Base-by-base conservation (phyloP, 2,888 invertebrate species). In the Sabatieria punctata region DNA sequence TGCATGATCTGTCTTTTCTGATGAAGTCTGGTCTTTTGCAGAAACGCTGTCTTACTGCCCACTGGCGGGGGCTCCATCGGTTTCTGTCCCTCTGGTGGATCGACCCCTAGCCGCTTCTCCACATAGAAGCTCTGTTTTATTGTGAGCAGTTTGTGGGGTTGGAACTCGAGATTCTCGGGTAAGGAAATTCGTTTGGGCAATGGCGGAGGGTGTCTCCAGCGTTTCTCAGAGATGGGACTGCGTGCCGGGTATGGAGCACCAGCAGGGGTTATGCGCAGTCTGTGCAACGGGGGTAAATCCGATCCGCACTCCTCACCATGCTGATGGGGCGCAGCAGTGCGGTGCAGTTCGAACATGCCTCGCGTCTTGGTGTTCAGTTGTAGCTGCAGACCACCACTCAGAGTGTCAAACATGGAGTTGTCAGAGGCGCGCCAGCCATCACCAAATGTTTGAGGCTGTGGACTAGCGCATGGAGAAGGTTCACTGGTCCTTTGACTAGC, bases 371-470 rank as follows among this genome's bases (percentile, higher is more conserved):
- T n/a, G n/a, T n/a, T n/a, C n/a, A n/a, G n/a, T n/a, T n/a, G n/a
- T n/a, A n/a, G n/a, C n/a, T n/a, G n/a, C n/a, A n/a, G n/a, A n/a
- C n/a, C 38, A 13, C 4, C 38, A 2, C 18, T 37, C 37, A 54
- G 39, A 18, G 48, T 48, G 41, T 54, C 56, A 43, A 57, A 52
- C 47, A 56, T 55, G 6, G 54, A 45, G 47, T 56, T 68, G 54
- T 69, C 69, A n/a, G 67, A 67, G 1, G 69, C 69, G 15, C 68
- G 53, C 35, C 68, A 58, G 1, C 68, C 68, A 48, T 67, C 67
- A 13, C 67, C 57, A 54, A 68, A 68, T 22, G 50, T 36, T 13
- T 47, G 43, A 15, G 40, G 46, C 18, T 39, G 46, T 6, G 43
- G 51, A 33, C 41, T 44, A n/a, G 46, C 40, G 35, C 49, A 46